Percentiles rank a stretch among this genome's conserved stretches.
phyloP scores from a whole-genome alignment of 2,888 invertebrate species.

The Dexiosoma caninum region DNA sequence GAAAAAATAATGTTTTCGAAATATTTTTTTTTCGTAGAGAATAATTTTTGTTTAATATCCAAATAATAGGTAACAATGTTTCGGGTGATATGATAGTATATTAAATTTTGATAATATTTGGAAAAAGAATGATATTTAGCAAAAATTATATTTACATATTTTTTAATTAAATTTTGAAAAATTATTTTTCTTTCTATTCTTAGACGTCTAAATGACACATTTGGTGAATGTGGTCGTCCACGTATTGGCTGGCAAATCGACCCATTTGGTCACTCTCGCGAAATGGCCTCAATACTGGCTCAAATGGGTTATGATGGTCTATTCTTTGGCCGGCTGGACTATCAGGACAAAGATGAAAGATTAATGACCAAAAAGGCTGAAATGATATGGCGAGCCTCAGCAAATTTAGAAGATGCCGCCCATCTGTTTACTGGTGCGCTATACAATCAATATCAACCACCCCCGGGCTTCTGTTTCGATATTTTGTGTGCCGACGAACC shows the following conservation, averaged over 20 bases:
- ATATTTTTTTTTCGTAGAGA: too few relatives aligned
- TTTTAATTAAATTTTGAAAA: too few relatives aligned
- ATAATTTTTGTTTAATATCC: too few relatives aligned
- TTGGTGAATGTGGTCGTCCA: slow-evolving; percentile 86
- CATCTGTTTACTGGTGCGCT: slow-evolving; percentile 91
- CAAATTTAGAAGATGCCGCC: slow-evolving; percentile 82
- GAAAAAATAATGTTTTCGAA: too few relatives aligned
- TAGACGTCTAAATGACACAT: slow-evolving; percentile 83
- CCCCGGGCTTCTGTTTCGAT: slow-evolving; percentile 96
- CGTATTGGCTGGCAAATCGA: slow-evolving; percentile 92
- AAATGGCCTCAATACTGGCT: slow-evolving; percentile 88
- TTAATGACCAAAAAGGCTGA: slow-evolving; percentile 83
- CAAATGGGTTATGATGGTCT: slow-evolving; percentile 93
- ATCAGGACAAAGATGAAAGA: slow-evolving; percentile 86
- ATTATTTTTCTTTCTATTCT: neutral
- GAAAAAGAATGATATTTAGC: too few relatives aligned
- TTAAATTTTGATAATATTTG: too few relatives aligned
- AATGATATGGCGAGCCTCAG: slow-evolving; percentile 89
- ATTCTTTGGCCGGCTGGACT: slow-evolving; percentile 91
- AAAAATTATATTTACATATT: too few relatives aligned
- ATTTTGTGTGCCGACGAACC: slow-evolving; percentile 90
- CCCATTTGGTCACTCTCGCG: slow-evolving; percentile 91
- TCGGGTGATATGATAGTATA: too few relatives aligned
- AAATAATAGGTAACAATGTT: too few relatives aligned
- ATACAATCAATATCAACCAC: slow-evolving; percentile 90